Conservation (phyloP, 2,797 vertebrate genomes). For the Paguma larvata region DNA sequence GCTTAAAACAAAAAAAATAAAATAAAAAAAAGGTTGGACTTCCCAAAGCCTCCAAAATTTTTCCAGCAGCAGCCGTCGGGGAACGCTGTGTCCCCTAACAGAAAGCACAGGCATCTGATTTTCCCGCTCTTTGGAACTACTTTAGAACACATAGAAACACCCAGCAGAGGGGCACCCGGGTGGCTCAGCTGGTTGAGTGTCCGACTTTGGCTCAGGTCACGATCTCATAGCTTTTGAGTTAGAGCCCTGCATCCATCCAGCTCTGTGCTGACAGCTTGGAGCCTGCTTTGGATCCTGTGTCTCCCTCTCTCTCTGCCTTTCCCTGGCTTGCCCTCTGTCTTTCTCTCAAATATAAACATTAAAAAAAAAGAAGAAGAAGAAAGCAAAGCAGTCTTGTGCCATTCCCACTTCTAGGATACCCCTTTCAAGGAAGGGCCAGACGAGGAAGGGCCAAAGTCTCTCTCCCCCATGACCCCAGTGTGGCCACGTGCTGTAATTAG, state of each 20-base stretch:
- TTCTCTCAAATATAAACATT: too few relatives aligned
- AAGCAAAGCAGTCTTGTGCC: accelerated
- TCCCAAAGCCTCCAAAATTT: background rate
- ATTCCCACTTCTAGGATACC: background rate
- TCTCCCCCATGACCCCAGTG: accelerated
- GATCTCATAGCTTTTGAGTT: too few relatives aligned
- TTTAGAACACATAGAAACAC: background rate
- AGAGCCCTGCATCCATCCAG: too few relatives aligned
- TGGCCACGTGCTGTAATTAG: accelerated
- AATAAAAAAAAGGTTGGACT: background rate
- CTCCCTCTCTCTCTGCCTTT: too few relatives aligned
- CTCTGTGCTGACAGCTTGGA: too few relatives aligned
- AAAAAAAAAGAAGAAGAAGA: background rate
- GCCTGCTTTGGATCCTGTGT: too few relatives aligned
- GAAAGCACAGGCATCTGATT: background rate
- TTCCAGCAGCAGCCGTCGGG: accelerated
- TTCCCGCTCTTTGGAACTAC: background rate
- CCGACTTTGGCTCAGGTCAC: too few relatives aligned
- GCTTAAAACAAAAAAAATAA: background rate
- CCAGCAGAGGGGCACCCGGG: too few relatives aligned
- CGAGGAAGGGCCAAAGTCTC: too few relatives aligned
- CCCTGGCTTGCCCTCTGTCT: too few relatives aligned
- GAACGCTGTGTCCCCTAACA: accelerated
- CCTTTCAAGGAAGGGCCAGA: too few relatives aligned
- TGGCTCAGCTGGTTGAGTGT: too few relatives aligned